Evolutionary conservation across 2,797 vertebrate species (phyloP).

Genomic region (Loriculus beryllinus): DNA sequence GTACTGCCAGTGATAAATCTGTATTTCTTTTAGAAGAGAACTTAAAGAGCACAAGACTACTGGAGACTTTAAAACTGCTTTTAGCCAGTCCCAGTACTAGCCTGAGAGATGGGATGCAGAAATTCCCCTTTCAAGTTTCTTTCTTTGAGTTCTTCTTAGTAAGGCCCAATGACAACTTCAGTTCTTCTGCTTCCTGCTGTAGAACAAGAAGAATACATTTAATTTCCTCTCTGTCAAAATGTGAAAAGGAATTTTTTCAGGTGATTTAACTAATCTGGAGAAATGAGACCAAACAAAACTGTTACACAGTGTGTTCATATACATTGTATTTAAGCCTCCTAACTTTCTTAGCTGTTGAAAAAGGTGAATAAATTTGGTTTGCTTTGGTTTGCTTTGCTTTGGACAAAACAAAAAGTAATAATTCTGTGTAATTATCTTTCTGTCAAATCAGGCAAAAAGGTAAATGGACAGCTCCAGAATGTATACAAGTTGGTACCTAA

Average conservation of each 20-base stretch:
- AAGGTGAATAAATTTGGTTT: not conserved
- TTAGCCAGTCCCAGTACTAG: not conserved
- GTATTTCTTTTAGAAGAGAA: not conserved
- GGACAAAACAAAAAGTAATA: not conserved
- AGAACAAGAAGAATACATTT: not conserved
- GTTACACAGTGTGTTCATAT: not conserved
- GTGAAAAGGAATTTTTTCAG: not conserved
- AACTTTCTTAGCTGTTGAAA: not conserved
- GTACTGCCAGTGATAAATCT: not conserved
- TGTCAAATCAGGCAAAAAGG: slow-evolving; percentile 73
- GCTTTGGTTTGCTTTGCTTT: not conserved
- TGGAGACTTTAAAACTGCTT: not conserved
- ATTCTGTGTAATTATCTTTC: not conserved
- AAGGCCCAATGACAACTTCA: not conserved
- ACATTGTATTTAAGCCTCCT: not conserved
- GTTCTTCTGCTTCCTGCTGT: not conserved
- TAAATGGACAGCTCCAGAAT: slow-evolving; percentile 78
- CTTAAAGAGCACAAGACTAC: not conserved
- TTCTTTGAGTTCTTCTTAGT: not conserved
- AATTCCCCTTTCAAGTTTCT: not conserved
- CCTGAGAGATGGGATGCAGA: not conserved
- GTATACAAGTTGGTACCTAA: slow-evolving; percentile 74
- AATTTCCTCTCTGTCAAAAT: not conserved
- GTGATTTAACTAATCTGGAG: not conserved
- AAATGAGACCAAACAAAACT: not conserved